Conservation (phyloP, 2,113 vertebrate species). For the Zosterops borbonicus region DNA sequence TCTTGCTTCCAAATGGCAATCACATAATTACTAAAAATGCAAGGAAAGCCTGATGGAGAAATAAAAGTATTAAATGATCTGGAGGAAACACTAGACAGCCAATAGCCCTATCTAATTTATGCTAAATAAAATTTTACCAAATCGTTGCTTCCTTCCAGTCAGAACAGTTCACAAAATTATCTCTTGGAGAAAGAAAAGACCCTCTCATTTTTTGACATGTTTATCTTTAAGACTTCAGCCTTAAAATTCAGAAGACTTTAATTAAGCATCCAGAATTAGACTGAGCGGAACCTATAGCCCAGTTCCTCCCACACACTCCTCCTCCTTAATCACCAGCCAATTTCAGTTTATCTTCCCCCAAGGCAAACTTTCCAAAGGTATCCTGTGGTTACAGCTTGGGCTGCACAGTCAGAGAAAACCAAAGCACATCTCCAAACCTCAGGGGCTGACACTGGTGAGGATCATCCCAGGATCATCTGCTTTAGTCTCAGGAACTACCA, state of each 20-base stretch:
- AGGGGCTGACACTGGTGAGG: not conserved
- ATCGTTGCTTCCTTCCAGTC: not conserved
- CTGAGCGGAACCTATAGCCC: not conserved
- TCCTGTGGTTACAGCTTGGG: not conserved
- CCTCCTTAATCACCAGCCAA: not conserved
- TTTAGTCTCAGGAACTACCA: not conserved
- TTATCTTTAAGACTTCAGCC: slow-evolving; percentile 7
- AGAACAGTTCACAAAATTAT: not conserved
- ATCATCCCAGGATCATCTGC: not conserved
- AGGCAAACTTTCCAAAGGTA: not conserved
- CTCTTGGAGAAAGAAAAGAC: not conserved
- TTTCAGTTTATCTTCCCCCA: not conserved
- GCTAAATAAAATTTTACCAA: not conserved
- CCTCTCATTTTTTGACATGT: not conserved
- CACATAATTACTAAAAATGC: not conserved
- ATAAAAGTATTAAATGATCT: not conserved
- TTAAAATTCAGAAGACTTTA: not conserved
- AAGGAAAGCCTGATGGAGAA: not conserved
- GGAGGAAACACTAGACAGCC: not conserved
- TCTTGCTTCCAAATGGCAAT: not conserved
- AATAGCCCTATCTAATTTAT: not conserved
- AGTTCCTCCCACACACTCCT: slow-evolving; percentile 5
- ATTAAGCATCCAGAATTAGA: slow-evolving; percentile 34
- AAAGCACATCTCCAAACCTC: not conserved
- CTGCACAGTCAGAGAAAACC: not conserved